phyloP scores from a whole-genome alignment of 2,888 invertebrate species.

The Drosophila multiciliata region DNA sequence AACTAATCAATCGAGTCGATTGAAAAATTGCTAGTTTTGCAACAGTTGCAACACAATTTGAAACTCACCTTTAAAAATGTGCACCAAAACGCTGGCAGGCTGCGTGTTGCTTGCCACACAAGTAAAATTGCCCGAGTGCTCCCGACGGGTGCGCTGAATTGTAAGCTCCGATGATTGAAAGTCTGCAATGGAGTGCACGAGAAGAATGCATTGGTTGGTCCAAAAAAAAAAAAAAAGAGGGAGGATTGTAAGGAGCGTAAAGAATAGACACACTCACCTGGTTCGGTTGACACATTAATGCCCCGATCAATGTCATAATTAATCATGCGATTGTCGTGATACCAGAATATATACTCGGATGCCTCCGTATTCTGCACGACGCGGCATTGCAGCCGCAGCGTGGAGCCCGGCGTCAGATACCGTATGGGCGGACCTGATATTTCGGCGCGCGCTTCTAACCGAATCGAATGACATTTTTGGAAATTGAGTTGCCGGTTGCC shows the following conservation, averaged over 20 bases:
- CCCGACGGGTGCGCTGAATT: constrained; percentile 86
- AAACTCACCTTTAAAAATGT: constrained; percentile 93
- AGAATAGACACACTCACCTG: constrained; percentile 86
- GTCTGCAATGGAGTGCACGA: constrained; percentile 71
- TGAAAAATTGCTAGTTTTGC: constrained; percentile 2
- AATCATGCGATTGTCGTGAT: constrained; percentile 95
- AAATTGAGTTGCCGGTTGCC: constrained; percentile 58
- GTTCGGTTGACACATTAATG: constrained; percentile 93
- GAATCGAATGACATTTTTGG: constrained; percentile 71
- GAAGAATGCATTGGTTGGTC: constrained; percentile 33
- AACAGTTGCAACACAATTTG: not conserved
- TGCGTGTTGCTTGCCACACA: constrained; percentile 95
- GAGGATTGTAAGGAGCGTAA: not conserved
- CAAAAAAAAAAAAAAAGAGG: no score
- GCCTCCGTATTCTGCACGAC: constrained; percentile 94
- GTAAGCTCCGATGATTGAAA: constrained; percentile 85
- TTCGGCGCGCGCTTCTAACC: constrained; percentile 92
- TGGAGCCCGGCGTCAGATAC: constrained; percentile 94
- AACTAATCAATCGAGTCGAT: not conserved
- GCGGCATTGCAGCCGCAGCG: constrained; percentile 91
- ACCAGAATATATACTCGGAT: constrained; percentile 94
- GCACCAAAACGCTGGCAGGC: constrained; percentile 94
- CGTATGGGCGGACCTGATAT: constrained; percentile 94
- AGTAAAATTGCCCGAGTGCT: constrained; percentile 94
- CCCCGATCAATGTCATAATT: constrained; percentile 95